Evolutionary conservation across 2,888 invertebrate genomes (phyloP).

Genomic region (Dichetophora obliterata): DNA sequence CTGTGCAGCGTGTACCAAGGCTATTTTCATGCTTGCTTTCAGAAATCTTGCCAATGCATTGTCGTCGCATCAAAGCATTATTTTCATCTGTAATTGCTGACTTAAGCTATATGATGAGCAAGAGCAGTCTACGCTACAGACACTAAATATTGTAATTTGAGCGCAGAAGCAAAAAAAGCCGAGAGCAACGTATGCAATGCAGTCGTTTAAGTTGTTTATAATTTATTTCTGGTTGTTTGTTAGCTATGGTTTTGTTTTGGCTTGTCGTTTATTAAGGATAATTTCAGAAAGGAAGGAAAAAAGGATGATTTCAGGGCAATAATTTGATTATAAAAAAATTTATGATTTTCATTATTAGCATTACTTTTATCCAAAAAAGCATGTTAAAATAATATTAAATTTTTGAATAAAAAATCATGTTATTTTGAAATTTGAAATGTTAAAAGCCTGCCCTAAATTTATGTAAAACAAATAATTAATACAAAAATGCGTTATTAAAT

Average conservation of each 20-base stretch:
- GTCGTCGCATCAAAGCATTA: neutral
- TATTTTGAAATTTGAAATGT: too few relatives aligned
- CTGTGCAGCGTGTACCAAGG: neutral
- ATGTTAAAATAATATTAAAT: too few relatives aligned
- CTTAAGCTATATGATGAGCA: neutral
- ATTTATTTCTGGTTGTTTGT: neutral
- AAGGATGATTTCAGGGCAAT: neutral
- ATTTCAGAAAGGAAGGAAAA: too few relatives aligned
- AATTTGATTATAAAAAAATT: neutral
- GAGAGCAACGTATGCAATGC: neutral
- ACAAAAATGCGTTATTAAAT: too few relatives aligned
- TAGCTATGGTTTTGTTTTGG: neutral
- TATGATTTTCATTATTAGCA: too few relatives aligned
- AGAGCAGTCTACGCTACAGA: neutral
- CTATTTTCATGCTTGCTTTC: neutral
- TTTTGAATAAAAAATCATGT: too few relatives aligned
- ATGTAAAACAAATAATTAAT: too few relatives aligned
- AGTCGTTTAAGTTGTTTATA: neutral
- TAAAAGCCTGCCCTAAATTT: too few relatives aligned
- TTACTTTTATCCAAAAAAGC: too few relatives aligned
- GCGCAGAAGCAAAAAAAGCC: neutral
- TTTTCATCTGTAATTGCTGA: neutral
- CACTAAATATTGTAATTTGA: constrained; percentile 1
- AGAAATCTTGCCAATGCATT: neutral
- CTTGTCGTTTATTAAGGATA: neutral